A percentile compares a stretch with the other conserved stretches of the same genome.
Evolutionary conservation across 1,140 invertebrate species (phyloP).

Genomic region (Drosophila pachea): DNA sequence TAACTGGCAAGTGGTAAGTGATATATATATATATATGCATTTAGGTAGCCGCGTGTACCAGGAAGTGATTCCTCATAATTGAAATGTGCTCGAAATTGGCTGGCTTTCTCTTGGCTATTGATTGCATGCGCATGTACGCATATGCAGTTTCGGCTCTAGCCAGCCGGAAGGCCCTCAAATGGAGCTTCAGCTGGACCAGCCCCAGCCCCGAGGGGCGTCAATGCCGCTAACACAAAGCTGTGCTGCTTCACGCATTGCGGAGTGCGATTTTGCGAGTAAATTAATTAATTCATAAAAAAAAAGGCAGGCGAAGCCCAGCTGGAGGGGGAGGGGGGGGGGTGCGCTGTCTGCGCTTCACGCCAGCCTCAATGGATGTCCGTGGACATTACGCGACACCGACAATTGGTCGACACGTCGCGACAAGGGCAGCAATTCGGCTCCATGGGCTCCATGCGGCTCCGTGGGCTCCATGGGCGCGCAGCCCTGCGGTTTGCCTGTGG

Average conservation of each 20-base stretch:
- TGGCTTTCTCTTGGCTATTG: neutral
- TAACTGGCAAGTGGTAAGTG: constrained; percentile 25
- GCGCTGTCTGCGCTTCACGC: constrained; percentile 65
- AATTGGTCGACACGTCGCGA: constrained; percentile 43
- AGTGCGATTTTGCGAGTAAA: constrained; percentile 46
- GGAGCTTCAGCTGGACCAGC: too few species aligned
- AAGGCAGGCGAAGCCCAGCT: neutral
- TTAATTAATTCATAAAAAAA: constrained; percentile 64
- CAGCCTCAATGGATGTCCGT: constrained; percentile 48
- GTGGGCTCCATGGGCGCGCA: neutral
- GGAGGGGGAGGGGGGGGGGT: neutral
- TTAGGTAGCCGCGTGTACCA: constrained; percentile 17
- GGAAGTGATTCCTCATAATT: constrained; percentile 32
- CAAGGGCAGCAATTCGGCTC: neutral
- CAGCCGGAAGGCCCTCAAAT: too few species aligned
- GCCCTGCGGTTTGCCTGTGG: constrained; percentile 54
- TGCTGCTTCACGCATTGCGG: constrained; percentile 54
- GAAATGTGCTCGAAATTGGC: neutral
- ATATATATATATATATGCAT: constrained; percentile 10
- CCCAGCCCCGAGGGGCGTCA: too few species aligned
- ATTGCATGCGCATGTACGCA: too few species aligned
- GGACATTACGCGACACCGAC: constrained; percentile 25
- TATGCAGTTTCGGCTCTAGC: too few species aligned
- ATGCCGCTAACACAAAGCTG: too few species aligned
- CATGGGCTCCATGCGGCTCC: neutral